Evolutionary conservation across 2,113 vertebrate species (phyloP), one percentile per base, ranked within the genome.

Genomic region (Phaethon lepturus): DNA sequence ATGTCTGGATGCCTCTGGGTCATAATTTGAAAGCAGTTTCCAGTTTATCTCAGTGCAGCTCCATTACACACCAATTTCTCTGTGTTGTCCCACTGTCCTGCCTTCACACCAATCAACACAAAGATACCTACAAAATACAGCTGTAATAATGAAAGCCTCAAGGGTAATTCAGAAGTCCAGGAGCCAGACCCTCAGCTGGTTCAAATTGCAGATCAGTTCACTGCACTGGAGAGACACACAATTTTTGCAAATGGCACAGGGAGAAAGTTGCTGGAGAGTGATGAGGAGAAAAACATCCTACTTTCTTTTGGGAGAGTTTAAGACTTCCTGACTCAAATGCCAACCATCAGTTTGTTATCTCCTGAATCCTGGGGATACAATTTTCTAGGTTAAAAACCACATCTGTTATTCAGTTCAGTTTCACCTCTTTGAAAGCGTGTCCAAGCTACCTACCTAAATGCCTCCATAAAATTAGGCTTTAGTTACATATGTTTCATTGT

Each of bases 401-500:
- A 93, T 92, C 83, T 96, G 90, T 64, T 95, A 77, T 92, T 92
- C 83, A 72, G 81, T 92, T 94, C 84, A 81, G 49, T 94, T 90
- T 66, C 59, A 69, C 59, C 40, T 94, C 88, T 93, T 91, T 79
- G 81, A 95, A 95, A 90, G 73, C 72, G 8, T 52, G 89, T 87
- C 81, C 95, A 96, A 96, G 76, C 74, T 86, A 93, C 87, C 76
- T 93, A 63, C 82, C 71, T 82, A 76, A 96, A 71, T 73, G 78
- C 90, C 81, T 94, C 74, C 78, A 90, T 82, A 88, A 97, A 82
- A 96, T 85, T 69, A 91, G 86, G 55, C 77, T 97, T 95, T 79
- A 85, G 90, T 97, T 97, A 94, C 87, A 82, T 95, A 49, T 94
- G 92, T 96, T 95, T 97, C 94, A 85, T 75, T 94, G 85, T 92